phyloP scores from a whole-genome alignment of 2,113 vertebrate genomes.

The Eira barbara region DNA sequence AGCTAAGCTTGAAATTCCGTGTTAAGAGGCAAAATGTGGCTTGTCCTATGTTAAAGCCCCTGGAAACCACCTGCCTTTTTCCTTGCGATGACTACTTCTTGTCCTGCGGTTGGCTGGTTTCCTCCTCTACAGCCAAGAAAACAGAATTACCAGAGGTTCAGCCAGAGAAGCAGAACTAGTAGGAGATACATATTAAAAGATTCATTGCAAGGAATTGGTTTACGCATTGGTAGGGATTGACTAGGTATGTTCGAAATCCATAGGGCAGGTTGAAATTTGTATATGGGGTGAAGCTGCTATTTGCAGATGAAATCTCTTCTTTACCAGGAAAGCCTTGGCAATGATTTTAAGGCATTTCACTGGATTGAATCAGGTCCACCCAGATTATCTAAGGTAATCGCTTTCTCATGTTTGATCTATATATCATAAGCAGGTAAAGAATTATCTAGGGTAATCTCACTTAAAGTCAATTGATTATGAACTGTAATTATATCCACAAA shows the following conservation, averaged over 20 bases:
- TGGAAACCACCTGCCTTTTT: background rate
- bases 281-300: background rate
- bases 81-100: background rate
- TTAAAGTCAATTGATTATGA: background rate
- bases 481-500: background rate
- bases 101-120: background rate
- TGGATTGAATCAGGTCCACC: background rate
- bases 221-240: background rate
- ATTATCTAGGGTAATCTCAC: background rate
- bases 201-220: background rate
- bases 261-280: fast-evolving
- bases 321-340: background rate
- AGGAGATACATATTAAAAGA: background rate
- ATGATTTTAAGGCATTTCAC: background rate
- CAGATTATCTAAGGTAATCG: background rate
- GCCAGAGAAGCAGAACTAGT: background rate
- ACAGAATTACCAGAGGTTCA: background rate
- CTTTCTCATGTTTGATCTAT: background rate
- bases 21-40: background rate
- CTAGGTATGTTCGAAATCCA: background rate
- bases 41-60: background rate
- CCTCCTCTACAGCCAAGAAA: background rate
- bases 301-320: background rate
- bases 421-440: background rate
- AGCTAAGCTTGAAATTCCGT: background rate